A percentile compares a stretch with the other conserved stretches of the same genome.
These are phyloP conservation scores for Limnothrissa miodon DNA, from an alignment of 2,113 vertebrate species.

Conservation along the genomic window DNA sequence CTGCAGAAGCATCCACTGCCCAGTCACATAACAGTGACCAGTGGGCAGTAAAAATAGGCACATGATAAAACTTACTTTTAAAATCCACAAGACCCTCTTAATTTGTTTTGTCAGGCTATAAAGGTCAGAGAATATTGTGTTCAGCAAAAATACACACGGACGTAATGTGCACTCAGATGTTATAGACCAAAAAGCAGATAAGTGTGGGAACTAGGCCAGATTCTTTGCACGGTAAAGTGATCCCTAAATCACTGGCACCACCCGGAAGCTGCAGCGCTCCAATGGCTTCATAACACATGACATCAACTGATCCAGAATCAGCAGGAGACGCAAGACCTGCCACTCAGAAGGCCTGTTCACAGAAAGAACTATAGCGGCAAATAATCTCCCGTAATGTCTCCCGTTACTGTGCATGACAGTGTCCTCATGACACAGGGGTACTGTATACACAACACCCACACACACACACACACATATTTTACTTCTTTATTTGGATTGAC, in stretches of 20 bases:
- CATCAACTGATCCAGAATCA: background rate
- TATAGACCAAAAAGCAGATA: background rate
- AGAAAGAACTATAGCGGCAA: too few species aligned
- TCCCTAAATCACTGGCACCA: background rate
- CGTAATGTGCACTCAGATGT: background rate
- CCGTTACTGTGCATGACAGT: too few species aligned
- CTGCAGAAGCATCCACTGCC: background rate
- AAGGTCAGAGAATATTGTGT: too few species aligned
- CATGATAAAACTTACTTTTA: too few species aligned
- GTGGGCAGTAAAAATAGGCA: too few species aligned
- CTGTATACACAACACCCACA: too few species aligned
- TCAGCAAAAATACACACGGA: background rate
- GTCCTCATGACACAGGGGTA: too few species aligned
- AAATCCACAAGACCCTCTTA: too few species aligned
- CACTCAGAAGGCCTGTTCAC: background rate
- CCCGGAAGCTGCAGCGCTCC: background rate
- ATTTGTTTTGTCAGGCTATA: too few species aligned
- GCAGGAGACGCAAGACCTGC: background rate
- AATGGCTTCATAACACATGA: background rate
- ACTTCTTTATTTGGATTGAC: too few species aligned
- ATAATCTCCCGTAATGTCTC: too few species aligned
- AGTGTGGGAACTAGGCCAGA: slow-evolving; percentile 15
- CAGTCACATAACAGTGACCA: background rate
- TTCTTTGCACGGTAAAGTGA: background rate
- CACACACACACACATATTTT: too few species aligned